phyloP scores from a whole-genome alignment of 2,797 vertebrate species.

The Sebastes goodei region DNA sequence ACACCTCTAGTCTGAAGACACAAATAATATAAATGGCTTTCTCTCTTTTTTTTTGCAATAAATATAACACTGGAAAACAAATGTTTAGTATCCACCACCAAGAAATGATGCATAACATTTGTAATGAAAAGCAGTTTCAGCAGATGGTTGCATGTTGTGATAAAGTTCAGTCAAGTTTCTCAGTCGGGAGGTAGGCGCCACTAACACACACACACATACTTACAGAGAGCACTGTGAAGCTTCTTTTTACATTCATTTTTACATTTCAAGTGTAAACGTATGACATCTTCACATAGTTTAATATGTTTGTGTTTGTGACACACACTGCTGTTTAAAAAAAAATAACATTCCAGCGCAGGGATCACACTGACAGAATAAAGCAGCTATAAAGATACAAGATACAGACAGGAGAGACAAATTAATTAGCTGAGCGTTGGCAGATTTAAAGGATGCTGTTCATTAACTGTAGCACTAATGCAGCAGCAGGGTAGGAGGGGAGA shows the following conservation, averaged over 20 bases:
- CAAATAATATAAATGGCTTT: slow-evolving; percentile 9
- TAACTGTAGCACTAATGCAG: neutral
- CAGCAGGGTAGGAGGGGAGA: neutral
- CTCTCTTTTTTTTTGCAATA: slow-evolving; percentile 7
- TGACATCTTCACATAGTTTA: neutral
- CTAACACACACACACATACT: slow-evolving; percentile 1
- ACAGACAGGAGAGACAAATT: neutral
- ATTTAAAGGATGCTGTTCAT: slow-evolving; percentile 5
- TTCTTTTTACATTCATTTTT: slow-evolving; percentile 38
- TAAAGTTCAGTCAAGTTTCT: slow-evolving; percentile 30
- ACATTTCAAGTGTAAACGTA: slow-evolving; percentile 24
- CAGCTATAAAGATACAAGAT: neutral
- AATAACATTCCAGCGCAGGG: neutral
- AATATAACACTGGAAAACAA: slow-evolving; percentile 14
- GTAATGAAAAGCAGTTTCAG: neutral
- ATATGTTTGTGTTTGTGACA: neutral
- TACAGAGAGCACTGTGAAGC: slow-evolving; percentile 28
- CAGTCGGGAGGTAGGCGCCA: slow-evolving; percentile 41
- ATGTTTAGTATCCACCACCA: neutral
- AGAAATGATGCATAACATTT: neutral
- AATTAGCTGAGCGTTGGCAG: neutral
- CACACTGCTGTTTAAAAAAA: neutral
- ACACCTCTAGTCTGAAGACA: neutral
- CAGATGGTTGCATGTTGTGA: neutral
- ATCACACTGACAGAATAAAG: neutral